Percentiles rank a stretch among this genome's conserved stretches.
phyloP scores from a whole-genome alignment of 1,140 invertebrate species.

The Drosophila littoralis region DNA sequence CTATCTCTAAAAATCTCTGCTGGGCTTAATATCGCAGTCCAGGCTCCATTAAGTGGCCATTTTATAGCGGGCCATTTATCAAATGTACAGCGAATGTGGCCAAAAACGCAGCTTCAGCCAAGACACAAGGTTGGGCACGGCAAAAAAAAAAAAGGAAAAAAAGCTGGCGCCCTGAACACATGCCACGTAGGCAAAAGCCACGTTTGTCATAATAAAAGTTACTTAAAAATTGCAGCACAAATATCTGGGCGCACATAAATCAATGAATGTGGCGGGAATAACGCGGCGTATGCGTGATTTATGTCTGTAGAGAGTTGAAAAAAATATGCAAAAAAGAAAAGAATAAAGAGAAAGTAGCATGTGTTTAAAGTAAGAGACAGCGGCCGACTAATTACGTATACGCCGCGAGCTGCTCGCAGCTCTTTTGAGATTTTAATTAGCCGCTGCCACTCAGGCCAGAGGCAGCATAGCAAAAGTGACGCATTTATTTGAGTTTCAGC shows the following conservation, averaged over 20 bases:
- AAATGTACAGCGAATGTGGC: slow-evolving; percentile 11
- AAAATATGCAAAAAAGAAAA: slow-evolving; percentile 8
- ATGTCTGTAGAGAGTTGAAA: slow-evolving; percentile 23
- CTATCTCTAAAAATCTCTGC: background rate
- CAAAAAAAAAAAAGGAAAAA: slow-evolving; percentile 11
- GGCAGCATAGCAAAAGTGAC: background rate
- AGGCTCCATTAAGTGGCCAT: slow-evolving; percentile 20
- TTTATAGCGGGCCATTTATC: slow-evolving; percentile 27
- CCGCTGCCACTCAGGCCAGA: slow-evolving; percentile 29
- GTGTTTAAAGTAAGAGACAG: background rate
- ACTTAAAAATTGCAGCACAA: slow-evolving; percentile 38
- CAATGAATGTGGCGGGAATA: slow-evolving; percentile 29
- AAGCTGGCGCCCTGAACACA: background rate
- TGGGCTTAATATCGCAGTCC: background rate
- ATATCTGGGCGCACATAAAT: slow-evolving; percentile 45
- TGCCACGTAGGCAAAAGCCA: slow-evolving; percentile 26
- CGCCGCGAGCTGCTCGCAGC: slow-evolving; percentile 22
- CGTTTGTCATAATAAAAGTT: slow-evolving; percentile 53
- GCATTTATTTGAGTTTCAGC: slow-evolving; percentile 15
- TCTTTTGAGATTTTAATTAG: slow-evolving; percentile 32
- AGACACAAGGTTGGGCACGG: background rate
- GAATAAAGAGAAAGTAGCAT: background rate
- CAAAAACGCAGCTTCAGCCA: slow-evolving; percentile 2
- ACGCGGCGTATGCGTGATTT: slow-evolving; percentile 56
- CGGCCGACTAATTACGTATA: slow-evolving; percentile 44